Conservation (phyloP, 2,113 vertebrate genomes). For the Ceuthmochares aereus region DNA sequence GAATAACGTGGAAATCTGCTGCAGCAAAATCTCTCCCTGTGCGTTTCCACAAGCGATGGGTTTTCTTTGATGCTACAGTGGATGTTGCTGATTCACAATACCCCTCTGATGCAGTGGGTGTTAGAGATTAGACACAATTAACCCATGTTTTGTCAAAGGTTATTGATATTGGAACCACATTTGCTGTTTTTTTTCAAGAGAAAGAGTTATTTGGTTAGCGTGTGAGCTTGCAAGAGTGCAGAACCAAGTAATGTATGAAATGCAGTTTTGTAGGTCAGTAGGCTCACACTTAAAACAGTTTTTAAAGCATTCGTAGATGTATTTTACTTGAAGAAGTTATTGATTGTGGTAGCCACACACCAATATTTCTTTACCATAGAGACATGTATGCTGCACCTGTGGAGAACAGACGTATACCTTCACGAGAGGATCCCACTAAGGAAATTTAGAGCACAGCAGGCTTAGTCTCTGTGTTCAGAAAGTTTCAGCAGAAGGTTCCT, state of each 20-base stretch:
- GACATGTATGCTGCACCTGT: neutral
- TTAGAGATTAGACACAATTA: neutral
- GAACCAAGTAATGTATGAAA: conserved; percentile 8
- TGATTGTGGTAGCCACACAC: neutral
- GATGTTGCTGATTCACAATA: neutral
- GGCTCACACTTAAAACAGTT: neutral
- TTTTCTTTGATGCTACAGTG: neutral
- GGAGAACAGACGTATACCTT: neutral
- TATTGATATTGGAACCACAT: neutral
- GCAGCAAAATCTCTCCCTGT: neutral
- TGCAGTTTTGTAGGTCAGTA: conserved; percentile 50
- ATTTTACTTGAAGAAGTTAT: conserved; percentile 31
- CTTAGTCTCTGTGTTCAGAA: neutral
- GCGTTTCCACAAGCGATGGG: neutral
- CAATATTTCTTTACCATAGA: neutral
- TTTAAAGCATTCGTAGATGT: neutral
- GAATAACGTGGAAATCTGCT: neutral
- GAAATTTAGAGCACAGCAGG: neutral
- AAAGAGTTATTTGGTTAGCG: neutral
- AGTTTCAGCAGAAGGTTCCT: conserved; percentile 11
- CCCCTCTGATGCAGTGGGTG: neutral
- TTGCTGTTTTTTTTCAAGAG: neutral
- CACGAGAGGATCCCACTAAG: neutral
- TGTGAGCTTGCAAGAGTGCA: neutral
- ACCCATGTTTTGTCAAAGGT: neutral